Conservation (phyloP, 2,888 invertebrate species). For the Drosophila formosana region DNA sequence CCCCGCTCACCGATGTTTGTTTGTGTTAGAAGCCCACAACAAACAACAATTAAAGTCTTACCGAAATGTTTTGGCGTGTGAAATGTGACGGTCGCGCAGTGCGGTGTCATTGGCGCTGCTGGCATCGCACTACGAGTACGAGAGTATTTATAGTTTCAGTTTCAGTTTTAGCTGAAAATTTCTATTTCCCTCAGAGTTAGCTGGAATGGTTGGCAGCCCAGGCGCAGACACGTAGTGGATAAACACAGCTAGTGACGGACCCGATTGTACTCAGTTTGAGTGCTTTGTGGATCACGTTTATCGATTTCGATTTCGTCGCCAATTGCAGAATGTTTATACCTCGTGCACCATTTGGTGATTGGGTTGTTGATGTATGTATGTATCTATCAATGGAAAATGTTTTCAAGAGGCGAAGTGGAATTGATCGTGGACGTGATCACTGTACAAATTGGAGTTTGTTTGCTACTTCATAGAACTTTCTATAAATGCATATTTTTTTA, state of each 20-base stretch:
- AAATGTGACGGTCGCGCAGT: slow-evolving; percentile 26
- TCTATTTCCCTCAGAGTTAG: slow-evolving; percentile 38
- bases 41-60: slow-evolving; percentile 49
- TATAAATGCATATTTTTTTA: not conserved
- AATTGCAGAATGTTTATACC: slow-evolving; percentile 27
- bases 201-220: slow-evolving; percentile 29
- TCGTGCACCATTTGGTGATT: not conserved
- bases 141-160: slow-evolving; percentile 39
- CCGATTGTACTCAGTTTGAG: slow-evolving; percentile 20
- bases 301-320: slow-evolving; percentile 61
- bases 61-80: slow-evolving; percentile 38
- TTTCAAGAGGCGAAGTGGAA: not conserved
- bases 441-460: not conserved
- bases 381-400: not conserved
- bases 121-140: slow-evolving; percentile 35
- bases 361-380: not conserved
- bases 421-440: not conserved
- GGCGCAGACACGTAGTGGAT: slow-evolving; percentile 5
- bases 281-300: slow-evolving; percentile 66
- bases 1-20: not conserved
- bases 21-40: slow-evolving; percentile 11
- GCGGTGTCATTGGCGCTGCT: slow-evolving; percentile 46
- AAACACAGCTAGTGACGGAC: slow-evolving; percentile 23
- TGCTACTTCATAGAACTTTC: not conserved
- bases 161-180: slow-evolving; percentile 36